Conservation (phyloP, 2,888 invertebrate genomes). For the Eristalinus sepulchralis region DNA sequence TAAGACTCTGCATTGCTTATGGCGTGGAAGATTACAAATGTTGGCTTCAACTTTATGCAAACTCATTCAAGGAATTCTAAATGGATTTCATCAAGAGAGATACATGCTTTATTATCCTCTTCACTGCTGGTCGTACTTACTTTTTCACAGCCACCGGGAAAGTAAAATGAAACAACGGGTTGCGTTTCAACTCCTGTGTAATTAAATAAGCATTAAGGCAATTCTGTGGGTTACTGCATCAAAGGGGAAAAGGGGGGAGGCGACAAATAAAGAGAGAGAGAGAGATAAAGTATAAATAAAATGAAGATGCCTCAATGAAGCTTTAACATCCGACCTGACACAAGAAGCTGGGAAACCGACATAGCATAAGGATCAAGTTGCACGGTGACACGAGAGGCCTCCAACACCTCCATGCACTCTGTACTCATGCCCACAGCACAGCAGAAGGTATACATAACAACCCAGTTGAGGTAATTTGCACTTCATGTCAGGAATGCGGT, state of each 20-base stretch:
- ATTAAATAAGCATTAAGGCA: constrained; percentile 5
- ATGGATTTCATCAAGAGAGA: neutral
- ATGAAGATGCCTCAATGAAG: neutral
- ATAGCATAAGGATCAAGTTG: neutral
- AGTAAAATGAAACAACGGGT: neutral
- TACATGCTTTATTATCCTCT: constrained; percentile 3
- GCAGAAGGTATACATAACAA: constrained; percentile 24
- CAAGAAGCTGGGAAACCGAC: neutral
- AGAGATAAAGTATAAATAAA: too few species aligned
- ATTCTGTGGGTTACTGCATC: neutral
- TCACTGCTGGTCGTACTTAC: neutral
- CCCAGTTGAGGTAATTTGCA: constrained; percentile 34
- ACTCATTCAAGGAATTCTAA: neutral
- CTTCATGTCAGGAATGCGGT: neutral
- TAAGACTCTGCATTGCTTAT: neutral
- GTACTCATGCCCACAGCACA: neutral
- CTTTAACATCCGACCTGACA: neutral
- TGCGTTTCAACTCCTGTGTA: constrained; percentile 3
- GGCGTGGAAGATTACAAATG: neutral
- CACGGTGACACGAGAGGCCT: neutral
- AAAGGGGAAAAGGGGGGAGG: neutral
- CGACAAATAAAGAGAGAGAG: too few species aligned
- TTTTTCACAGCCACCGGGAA: neutral
- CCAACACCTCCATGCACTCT: neutral
- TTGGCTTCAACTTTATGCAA: neutral